phyloP scores from a whole-genome alignment of 2,797 vertebrate species.

The Denticeps clupeoides region DNA sequence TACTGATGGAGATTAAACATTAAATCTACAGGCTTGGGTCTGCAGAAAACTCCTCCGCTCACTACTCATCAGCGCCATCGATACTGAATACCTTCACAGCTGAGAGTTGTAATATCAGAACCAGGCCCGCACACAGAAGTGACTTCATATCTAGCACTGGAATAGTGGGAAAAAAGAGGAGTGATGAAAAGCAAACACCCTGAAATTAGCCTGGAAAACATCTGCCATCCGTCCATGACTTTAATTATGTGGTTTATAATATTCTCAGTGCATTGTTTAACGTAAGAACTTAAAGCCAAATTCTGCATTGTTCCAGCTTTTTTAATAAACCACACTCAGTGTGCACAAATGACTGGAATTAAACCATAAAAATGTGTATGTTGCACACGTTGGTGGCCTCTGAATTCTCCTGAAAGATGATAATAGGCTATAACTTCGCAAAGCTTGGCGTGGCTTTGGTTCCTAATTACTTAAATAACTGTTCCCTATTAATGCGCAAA shows the following conservation, averaged over 20 bases:
- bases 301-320: slow-evolving; percentile 19
- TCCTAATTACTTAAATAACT: slow-evolving; percentile 20
- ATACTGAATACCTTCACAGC: no score
- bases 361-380: slow-evolving; percentile 29
- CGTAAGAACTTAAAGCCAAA: slow-evolving; percentile 30
- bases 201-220: slow-evolving; percentile 38
- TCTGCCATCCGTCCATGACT: slow-evolving; percentile 31
- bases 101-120: no score
- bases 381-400: slow-evolving; percentile 39
- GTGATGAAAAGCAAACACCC: slow-evolving; percentile 21
- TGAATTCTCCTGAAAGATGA: slow-evolving; percentile 19
- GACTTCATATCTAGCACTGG: no score
- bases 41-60: no score
- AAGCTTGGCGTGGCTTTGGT: slow-evolving; percentile 8
- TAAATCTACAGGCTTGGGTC: no score
- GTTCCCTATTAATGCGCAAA: slow-evolving; percentile 28
- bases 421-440: slow-evolving; percentile 29
- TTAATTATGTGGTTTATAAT: slow-evolving; percentile 14
- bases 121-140: no score
- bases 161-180: slow-evolving; percentile 1
- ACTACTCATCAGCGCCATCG: no score
- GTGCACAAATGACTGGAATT: slow-evolving; percentile 39
- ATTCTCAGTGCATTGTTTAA: slow-evolving; percentile 41
- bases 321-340: slow-evolving; percentile 42
- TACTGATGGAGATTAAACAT: no score